phyloP scores from a whole-genome alignment of 2,797 vertebrate genomes.

The Halcyon chelicuti region DNA sequence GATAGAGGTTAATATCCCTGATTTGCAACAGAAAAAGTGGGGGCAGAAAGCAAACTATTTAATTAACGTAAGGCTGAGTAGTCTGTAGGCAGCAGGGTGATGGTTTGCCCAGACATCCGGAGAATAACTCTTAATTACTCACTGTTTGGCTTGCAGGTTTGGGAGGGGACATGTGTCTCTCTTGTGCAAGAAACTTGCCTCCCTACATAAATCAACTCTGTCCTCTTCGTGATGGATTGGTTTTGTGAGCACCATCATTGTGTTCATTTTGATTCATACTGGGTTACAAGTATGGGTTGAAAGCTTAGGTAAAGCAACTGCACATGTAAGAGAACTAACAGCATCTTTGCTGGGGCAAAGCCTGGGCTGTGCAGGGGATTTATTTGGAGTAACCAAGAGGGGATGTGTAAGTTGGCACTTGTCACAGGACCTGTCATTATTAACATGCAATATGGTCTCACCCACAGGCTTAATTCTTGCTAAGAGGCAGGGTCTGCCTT shows the following conservation, averaged over 20 bases:
- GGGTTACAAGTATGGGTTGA: background rate
- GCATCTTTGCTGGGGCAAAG: background rate
- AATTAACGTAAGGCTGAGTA: background rate
- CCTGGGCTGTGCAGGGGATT: background rate
- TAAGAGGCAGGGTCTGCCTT: background rate
- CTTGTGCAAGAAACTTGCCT: background rate
- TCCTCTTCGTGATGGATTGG: accelerated
- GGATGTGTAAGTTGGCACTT: background rate
- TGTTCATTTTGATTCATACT: background rate
- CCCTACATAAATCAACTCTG: background rate
- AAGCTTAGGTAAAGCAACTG: background rate
- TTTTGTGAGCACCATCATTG: background rate
- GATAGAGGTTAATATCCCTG: background rate
- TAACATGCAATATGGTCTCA: background rate
- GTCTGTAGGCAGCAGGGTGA: background rate
- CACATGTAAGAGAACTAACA: background rate
- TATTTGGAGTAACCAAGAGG: background rate
- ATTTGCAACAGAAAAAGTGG: background rate
- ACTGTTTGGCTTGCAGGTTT: background rate
- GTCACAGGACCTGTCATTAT: background rate
- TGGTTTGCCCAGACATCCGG: background rate
- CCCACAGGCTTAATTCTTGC: background rate
- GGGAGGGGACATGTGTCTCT: accelerated
- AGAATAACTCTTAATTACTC: background rate
- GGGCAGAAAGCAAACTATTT: background rate